These are phyloP conservation scores for Menidia beryllina DNA, from an alignment of 2,113 vertebrate genomes.

Conservation along the genomic window DNA sequence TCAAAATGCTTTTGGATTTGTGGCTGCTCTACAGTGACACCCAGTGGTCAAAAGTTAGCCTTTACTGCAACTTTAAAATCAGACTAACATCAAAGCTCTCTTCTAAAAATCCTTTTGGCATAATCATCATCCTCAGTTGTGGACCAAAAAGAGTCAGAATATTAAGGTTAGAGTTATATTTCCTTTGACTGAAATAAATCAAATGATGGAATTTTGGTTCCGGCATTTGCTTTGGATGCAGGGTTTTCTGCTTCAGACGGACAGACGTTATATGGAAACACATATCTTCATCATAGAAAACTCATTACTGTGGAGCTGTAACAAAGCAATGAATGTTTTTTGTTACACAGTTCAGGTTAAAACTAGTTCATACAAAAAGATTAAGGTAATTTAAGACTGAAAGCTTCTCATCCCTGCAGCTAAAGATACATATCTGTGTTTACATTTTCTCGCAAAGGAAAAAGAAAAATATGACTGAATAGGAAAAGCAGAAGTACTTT, in stretches of 20 bases:
- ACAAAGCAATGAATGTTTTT: constrained; percentile 23
- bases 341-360: constrained; percentile 17
- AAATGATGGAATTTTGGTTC: no score
- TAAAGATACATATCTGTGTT: background rate
- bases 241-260: background rate
- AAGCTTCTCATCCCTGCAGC: background rate
- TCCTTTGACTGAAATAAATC: no score
- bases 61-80: no score
- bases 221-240: constrained; percentile 1
- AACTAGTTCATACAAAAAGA: constrained; percentile 10
- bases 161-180: no score
- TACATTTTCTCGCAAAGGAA: background rate
- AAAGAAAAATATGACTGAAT: background rate
- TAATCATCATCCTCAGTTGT: no score
- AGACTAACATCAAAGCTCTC: no score
- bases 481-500: background rate
- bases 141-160: no score
- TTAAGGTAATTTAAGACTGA: background rate
- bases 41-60: no score
- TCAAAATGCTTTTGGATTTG: no score
- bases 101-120: no score
- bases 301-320: background rate
- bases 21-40: no score
- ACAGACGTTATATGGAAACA: background rate
- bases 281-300: constrained; percentile 4